Evolutionary conservation across 2,888 invertebrate species (phyloP).

Genomic region (Pristionchus japonicus): DNA sequence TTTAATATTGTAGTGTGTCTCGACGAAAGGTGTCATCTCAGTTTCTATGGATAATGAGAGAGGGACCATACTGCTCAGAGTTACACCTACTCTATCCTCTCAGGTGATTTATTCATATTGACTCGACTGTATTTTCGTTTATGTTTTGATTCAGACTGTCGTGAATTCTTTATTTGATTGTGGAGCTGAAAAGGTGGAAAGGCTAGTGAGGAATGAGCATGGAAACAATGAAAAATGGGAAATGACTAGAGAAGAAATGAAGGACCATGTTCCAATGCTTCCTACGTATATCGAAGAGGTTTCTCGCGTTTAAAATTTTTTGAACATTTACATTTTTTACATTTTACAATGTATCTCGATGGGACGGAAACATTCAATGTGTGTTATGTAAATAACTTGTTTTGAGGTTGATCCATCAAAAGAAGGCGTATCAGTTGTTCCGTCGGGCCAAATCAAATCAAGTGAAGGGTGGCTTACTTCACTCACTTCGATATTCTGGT

Average conservation of each 20-base stretch:
- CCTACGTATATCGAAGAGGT: conserved; percentile 36
- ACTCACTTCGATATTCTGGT: conserved; percentile 1
- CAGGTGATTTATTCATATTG: conserved; percentile 23
- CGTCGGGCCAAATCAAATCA: neutral
- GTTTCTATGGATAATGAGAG: conserved; percentile 8
- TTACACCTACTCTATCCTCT: neutral
- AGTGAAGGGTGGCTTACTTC: conserved; percentile 22
- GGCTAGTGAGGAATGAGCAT: neutral
- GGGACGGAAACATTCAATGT: too few species aligned
- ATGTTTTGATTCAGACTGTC: neutral
- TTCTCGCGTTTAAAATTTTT: too few species aligned
- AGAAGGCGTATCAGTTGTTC: neutral
- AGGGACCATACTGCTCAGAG: neutral
- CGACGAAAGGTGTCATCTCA: conserved; percentile 28
- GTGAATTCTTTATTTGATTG: conserved; percentile 15
- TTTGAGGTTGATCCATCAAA: conserved; percentile 28
- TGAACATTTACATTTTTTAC: too few species aligned
- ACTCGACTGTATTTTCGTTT: too few species aligned
- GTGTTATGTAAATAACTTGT: too few species aligned
- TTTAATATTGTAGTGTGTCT: conserved; percentile 11
- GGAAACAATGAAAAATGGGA: conserved; percentile 1
- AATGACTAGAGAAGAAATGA: conserved; percentile 5
- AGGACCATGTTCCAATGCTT: neutral
- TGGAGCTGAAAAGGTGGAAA: neutral
- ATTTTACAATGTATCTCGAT: too few species aligned